Percentiles rank a stretch among this genome's conserved stretches.
Conservation (phyloP, 2,113 vertebrate genomes). For the Desmodus rotundus region DNA sequence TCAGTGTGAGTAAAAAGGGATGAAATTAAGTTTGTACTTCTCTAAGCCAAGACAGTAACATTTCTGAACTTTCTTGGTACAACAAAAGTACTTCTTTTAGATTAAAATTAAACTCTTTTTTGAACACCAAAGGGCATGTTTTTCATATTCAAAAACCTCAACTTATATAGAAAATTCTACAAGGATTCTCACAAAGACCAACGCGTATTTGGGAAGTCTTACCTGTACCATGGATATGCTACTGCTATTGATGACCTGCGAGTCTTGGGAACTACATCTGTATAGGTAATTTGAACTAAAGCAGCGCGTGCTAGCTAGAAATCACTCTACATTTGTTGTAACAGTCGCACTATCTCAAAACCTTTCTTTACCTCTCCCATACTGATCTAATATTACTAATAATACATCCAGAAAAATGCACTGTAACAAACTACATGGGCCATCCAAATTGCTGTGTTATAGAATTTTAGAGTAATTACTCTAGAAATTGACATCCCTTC, state of each 20-base stretch:
- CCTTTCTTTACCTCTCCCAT: background rate
- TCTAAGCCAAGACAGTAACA: background rate
- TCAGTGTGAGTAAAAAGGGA: background rate
- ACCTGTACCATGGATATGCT: background rate
- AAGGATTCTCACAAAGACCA: background rate
- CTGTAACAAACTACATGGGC: background rate
- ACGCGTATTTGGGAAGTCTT: background rate
- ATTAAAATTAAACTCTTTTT: conserved; percentile 10
- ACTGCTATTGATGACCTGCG: background rate
- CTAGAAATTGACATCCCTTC: background rate
- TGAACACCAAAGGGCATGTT: background rate
- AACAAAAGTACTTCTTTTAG: background rate
- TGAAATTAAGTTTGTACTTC: background rate
- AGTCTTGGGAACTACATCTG: background rate
- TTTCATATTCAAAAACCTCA: background rate
- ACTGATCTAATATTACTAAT: background rate
- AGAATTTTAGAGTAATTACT: background rate
- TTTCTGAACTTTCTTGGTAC: background rate
- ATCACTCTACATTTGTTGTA: background rate
- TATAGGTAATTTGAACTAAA: background rate
- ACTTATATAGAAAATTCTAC: background rate
- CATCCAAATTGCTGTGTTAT: background rate
- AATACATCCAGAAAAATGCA: background rate
- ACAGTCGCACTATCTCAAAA: background rate
- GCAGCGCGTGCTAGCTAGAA: background rate